Conservation (phyloP, 2,797 vertebrate genomes). For the Sebastiscus tertius region DNA sequence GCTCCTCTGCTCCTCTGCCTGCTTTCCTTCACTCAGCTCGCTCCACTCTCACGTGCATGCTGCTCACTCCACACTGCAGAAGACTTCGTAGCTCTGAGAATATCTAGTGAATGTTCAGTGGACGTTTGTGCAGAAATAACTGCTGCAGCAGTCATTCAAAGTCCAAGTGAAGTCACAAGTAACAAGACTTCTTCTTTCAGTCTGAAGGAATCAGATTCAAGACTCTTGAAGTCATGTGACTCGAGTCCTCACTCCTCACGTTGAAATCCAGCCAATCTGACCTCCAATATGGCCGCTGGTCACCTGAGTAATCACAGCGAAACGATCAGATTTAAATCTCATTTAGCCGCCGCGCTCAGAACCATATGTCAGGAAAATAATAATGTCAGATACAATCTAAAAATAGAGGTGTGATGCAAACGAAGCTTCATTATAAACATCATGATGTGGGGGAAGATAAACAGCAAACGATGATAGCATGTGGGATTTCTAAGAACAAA, state of each 20-base stretch:
- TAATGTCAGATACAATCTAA: neutral
- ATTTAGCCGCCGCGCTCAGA: neutral
- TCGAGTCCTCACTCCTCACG: neutral
- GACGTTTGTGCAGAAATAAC: no score
- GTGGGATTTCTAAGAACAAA: constrained; percentile 23
- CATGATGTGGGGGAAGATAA: neutral
- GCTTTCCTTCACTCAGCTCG: no score
- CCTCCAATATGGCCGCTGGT: neutral
- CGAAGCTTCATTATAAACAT: neutral
- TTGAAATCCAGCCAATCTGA: neutral
- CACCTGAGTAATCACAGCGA: no score
- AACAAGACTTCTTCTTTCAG: no score
- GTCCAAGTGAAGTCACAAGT: no score
- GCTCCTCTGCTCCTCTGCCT: no score
- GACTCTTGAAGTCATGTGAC: neutral
- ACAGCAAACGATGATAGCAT: neutral
- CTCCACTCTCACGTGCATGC: no score
- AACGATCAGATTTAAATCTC: neutral
- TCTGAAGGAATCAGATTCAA: no score
- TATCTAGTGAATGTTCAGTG: no score
- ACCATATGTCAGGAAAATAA: neutral
- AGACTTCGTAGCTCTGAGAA: no score
- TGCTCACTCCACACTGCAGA: no score
- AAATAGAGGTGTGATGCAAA: neutral
- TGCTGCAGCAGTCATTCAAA: no score